Conservation (phyloP, 2,797 vertebrate species). For the Poecilia picta region DNA sequence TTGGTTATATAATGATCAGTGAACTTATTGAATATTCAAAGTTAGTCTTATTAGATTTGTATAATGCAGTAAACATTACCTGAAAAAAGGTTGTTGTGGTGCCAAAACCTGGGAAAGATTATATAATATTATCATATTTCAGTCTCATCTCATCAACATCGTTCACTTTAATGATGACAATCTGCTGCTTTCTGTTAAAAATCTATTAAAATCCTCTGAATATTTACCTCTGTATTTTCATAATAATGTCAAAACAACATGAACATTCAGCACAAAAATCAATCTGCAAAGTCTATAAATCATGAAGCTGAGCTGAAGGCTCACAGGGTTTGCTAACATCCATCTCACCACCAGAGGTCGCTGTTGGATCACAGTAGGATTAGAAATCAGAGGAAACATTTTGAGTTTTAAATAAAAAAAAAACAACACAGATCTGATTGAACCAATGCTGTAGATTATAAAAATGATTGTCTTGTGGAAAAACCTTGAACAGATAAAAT, state of each 20-base stretch:
- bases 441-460: background rate
- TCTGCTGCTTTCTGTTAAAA: background rate
- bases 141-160: background rate
- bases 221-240: background rate
- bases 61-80: no score
- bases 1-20: no score
- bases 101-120: no score
- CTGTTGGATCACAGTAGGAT: background rate
- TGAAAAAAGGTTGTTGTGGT: no score
- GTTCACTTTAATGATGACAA: background rate
- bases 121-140: no score
- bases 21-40: no score
- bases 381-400: background rate
- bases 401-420: background rate
- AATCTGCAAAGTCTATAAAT: background rate
- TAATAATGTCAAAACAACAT: background rate
- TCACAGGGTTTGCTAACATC: background rate
- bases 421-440: background rate
- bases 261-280: background rate
- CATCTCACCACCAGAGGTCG: constrained; percentile 36
- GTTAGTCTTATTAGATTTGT: no score
- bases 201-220: background rate
- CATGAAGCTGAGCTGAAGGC: background rate
- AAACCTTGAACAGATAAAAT: background rate
- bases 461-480: background rate